These are phyloP conservation scores for Masticophis lateralis DNA, from an alignment of 2,797 vertebrate species.

Conservation along the genomic window DNA sequence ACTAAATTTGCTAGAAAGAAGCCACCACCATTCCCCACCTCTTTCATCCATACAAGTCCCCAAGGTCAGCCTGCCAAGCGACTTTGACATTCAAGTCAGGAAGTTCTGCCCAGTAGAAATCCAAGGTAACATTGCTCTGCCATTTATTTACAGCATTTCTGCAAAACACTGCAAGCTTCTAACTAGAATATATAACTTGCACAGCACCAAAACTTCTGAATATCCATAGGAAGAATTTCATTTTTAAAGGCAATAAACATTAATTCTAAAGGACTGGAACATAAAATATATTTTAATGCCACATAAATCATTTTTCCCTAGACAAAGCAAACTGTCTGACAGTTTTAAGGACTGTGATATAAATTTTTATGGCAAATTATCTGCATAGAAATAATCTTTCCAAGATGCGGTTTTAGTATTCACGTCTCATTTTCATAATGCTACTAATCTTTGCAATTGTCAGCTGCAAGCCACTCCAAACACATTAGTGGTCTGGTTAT, in stretches of 20 bases:
- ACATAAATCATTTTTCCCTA: constrained; percentile 79
- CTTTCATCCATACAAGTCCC: background rate
- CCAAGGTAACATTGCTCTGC: constrained; percentile 43
- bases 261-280: constrained; percentile 82
- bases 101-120: constrained; percentile 31
- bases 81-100: constrained; percentile 45
- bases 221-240: constrained; percentile 80
- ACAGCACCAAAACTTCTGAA: constrained; percentile 77
- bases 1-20: background rate
- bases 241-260: constrained; percentile 84
- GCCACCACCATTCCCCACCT: background rate
- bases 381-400: constrained; percentile 78
- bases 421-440: constrained; percentile 73
- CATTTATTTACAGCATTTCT: constrained; percentile 69
- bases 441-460: constrained; percentile 71
- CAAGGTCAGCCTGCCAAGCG: constrained; percentile 46
- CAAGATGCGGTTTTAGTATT: constrained; percentile 73
- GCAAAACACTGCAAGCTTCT: constrained; percentile 63
- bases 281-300: constrained; percentile 82
- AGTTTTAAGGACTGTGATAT: constrained; percentile 77
- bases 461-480: constrained; percentile 46
- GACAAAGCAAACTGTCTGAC: constrained; percentile 77
- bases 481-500: background rate
- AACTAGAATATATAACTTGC: constrained; percentile 71
- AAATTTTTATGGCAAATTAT: constrained; percentile 83